Conservation (phyloP, 2,797 vertebrate species). For the Cyprinella venusta region DNA sequence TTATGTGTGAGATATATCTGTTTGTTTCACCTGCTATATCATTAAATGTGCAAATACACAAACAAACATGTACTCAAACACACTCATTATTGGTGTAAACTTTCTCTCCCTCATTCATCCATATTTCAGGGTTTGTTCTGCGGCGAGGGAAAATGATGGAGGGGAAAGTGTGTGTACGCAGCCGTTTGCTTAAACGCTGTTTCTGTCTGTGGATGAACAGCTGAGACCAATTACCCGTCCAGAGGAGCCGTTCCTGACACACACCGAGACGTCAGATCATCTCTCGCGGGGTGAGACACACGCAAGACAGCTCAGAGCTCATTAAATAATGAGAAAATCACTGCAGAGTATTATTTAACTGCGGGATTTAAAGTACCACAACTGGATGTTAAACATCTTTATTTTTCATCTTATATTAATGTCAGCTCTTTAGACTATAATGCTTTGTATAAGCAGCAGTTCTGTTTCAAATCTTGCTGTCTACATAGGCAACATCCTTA, state of each 20-base stretch:
- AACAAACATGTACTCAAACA: background rate
- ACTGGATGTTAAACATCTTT: background rate
- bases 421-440: background rate
- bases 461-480: background rate
- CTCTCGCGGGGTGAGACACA: background rate
- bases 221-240: conserved; percentile 61
- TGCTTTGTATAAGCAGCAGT: background rate
- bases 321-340: background rate
- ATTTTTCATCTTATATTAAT: background rate
- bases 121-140: background rate
- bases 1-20: too few relatives aligned
- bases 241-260: conserved; percentile 42
- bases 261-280: background rate
- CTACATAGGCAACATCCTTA: background rate
- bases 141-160: background rate
- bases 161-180: conserved; percentile 14
- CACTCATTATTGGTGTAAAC: background rate
- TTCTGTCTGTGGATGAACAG: conserved; percentile 55
- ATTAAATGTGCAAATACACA: background rate
- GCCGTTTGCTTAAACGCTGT: conserved; percentile 49
- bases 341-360: background rate
- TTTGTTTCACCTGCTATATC: background rate
- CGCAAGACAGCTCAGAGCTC: background rate
- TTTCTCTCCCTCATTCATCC: background rate
- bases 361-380: background rate